Conservation (phyloP, 37 sponge, comb jelly and placozoan genomes). For the Aplysina aerophoba region DNA sequence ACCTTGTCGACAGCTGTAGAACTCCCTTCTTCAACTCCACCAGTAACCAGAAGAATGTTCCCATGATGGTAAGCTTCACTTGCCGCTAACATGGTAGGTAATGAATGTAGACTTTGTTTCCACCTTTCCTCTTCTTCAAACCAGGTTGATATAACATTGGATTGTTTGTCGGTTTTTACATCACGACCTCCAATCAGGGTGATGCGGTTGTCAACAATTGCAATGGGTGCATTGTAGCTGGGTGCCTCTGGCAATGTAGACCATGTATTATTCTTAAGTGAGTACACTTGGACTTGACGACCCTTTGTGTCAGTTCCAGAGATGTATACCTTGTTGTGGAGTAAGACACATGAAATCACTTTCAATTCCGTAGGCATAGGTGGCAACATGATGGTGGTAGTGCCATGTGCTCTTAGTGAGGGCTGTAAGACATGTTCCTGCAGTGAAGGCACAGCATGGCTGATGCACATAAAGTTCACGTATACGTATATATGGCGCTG, state of each 20-base stretch:
- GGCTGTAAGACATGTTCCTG: no score
- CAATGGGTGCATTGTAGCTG: neutral
- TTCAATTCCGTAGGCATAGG: no score
- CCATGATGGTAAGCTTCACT: neutral
- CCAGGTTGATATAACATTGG: slow-evolving; percentile 4
- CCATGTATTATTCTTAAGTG: no score
- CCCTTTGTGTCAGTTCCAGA: no score
- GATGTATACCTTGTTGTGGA: no score
- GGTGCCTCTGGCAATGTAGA: slow-evolving; percentile 1
- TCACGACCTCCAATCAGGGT: slow-evolving; percentile 16
- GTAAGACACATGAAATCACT: no score
- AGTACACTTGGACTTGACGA: no score
- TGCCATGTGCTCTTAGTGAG: no score
- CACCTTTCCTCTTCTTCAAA: neutral
- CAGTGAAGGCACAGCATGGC: no score
- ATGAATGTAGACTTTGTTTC: neutral
- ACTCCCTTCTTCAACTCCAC: neutral
- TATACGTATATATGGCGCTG: no score
- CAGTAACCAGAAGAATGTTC: neutral
- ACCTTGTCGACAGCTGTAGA: neutral
- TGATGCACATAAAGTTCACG: no score
- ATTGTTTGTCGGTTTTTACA: neutral
- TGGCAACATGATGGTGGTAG: no score
- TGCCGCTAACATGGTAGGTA: neutral
- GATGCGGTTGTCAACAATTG: neutral